Base-by-base conservation (phyloP, 2,113 vertebrate genomes). In the Tringa solitaria region DNA sequence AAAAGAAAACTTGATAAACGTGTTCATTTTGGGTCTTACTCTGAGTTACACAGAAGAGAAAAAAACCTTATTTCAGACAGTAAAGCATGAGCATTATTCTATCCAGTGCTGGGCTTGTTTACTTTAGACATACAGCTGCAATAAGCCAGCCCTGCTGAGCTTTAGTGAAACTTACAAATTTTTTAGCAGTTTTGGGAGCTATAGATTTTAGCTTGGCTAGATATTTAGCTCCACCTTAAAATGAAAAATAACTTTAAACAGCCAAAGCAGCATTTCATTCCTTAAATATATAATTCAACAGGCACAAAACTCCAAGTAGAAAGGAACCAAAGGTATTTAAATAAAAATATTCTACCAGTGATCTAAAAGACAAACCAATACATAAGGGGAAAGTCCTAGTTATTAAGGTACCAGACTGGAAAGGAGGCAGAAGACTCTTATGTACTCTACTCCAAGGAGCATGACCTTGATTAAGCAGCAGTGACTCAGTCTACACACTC, bases 141-240 rank as follows among this genome's bases (percentile, higher is more conserved):
- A 69, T 89, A 93, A 94, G 48, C 54, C 37, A 67, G 77, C 27
- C 2, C 0, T 53, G 70, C 60, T n/a, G 56, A 68, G 48, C 46
- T 93, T 94, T 84, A 95, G 24, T 74, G 79, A 93, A 91, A 57
- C 65, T 69, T 43, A 77, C 2, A 17, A 56, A 63, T 51, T 80
- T 89, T 95, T 86, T 87, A 81, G 75, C 74, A 94, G 48, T 45
- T 72, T 67, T 84, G 46, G 67, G 79, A 95, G 90, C 51, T 72
- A 59, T 32, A 91, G 69, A 53, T 84, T 79, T 79, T 87, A 92
- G 83, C 46, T 54, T 73, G 32, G 37, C 30, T 50, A 50, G 56
- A 50, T 75, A 78, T 65, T 93, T 89, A 37, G 28, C 72, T 86
- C 83, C 45, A 77, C 21, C 59, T 96, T 84, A 75, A 85, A 92